These are phyloP conservation scores for Austrolebias charrua DNA, from an alignment of 2,797 vertebrate genomes.

Conservation along the genomic window DNA sequence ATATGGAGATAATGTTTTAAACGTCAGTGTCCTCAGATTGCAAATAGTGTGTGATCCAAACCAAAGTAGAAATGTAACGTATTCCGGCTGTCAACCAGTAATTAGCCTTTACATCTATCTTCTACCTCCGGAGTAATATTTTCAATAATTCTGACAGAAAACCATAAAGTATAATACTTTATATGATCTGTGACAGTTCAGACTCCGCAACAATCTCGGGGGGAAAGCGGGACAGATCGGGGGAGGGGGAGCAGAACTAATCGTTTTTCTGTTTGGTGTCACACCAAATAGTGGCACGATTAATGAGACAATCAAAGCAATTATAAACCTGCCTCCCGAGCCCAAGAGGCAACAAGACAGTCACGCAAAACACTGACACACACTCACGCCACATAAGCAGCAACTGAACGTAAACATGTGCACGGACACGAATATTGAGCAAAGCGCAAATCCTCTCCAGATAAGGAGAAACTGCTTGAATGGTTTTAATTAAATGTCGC, in stretches of 20 bases:
- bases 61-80: neutral
- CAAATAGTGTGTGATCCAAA: neutral
- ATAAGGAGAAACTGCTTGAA: constrained; percentile 44
- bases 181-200: neutral
- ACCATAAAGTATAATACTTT: constrained; percentile 1
- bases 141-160: neutral
- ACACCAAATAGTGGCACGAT: constrained; percentile 47
- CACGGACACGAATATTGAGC: constrained; percentile 22
- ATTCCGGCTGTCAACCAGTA: neutral
- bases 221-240: neutral
- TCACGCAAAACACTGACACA: neutral
- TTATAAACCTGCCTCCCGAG: constrained; percentile 49
- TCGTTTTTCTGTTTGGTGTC: constrained; percentile 37
- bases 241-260: constrained; percentile 34
- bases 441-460: constrained; percentile 24
- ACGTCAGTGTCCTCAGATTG: neutral
- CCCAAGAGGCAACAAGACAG: constrained; percentile 6
- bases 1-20: neutral
- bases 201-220: neutral
- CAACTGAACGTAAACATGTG: constrained; percentile 20
- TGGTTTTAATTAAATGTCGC: constrained; percentile 56
- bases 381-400: constrained; percentile 11
- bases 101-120: neutral
- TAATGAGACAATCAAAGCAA: constrained; percentile 62
- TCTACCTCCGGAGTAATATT: neutral